Evolutionary conservation across 2,888 invertebrate genomes (phyloP).

Genomic region (Aleiodes alternator): DNA sequence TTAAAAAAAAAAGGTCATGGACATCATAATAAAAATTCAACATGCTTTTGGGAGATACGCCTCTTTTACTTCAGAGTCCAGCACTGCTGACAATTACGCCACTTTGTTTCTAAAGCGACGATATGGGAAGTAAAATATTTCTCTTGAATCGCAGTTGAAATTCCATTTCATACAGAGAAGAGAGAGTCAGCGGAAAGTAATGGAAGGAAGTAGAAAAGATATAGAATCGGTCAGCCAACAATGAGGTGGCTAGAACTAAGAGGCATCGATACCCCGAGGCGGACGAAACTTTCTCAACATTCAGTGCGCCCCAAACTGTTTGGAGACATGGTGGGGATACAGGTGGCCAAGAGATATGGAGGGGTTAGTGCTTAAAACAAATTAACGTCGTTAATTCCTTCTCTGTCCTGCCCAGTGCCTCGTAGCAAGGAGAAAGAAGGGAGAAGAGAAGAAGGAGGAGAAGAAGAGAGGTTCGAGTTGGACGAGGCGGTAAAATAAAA

Average conservation of each 20-base stretch:
- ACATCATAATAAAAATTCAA: no score
- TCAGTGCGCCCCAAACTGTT: constrained; percentile 7
- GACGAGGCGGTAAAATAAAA: constrained; percentile 63
- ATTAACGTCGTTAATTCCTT: constrained; percentile 68
- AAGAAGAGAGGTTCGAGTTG: constrained; percentile 47
- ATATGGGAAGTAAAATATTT: background rate
- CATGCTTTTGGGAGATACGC: no score
- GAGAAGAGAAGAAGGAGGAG: constrained; percentile 16
- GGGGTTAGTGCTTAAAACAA: constrained; percentile 63
- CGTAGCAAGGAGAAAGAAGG: constrained; percentile 49
- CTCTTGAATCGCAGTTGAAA: constrained; percentile 39
- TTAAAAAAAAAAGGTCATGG: no score
- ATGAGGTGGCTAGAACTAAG: constrained; percentile 24
- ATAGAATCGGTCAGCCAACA: constrained; percentile 55
- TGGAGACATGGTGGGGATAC: constrained; percentile 6
- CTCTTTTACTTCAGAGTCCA: no score
- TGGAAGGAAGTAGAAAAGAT: constrained; percentile 36
- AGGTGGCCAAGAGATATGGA: constrained; percentile 22
- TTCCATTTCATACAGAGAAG: constrained; percentile 4
- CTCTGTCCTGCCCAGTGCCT: constrained; percentile 28
- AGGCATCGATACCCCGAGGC: constrained; percentile 56
- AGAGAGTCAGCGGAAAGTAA: background rate
- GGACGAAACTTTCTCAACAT: constrained; percentile 57
- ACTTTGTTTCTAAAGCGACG: no score
- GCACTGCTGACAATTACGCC: no score